Conservation (phyloP, 2,888 invertebrate species). For the Eupithecia tripunctaria region DNA sequence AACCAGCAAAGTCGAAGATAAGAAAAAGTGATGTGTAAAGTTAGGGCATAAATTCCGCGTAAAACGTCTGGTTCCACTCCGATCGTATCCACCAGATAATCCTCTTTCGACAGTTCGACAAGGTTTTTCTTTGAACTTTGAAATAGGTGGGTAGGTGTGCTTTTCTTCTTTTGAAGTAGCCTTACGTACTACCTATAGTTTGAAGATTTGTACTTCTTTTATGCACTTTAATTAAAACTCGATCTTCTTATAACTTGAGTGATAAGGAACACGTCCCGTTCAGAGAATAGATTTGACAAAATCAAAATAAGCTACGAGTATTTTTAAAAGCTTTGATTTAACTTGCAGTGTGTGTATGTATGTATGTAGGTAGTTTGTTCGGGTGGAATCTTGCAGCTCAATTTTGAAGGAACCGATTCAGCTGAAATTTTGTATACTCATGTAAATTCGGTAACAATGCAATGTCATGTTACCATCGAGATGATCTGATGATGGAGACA, state of each 20-base stretch:
- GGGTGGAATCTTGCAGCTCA: too few species aligned
- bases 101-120: slow-evolving; percentile 73
- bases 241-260: not conserved
- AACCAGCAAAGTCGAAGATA: slow-evolving; percentile 70
- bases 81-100: slow-evolving; percentile 73
- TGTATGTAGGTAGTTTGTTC: too few species aligned
- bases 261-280: not conserved
- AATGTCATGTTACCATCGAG: too few species aligned
- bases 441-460: too few species aligned
- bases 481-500: too few species aligned
- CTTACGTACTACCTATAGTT: not conserved
- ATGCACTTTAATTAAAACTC: not conserved
- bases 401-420: too few species aligned
- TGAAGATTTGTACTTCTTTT: not conserved
- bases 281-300: not conserved
- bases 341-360: too few species aligned
- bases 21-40: slow-evolving; percentile 79
- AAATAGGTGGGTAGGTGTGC: slow-evolving; percentile 16
- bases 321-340: too few species aligned
- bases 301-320: too few species aligned
- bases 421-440: too few species aligned
- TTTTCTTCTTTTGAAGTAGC: slow-evolving; percentile 6
- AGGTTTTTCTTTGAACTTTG: slow-evolving; percentile 53
- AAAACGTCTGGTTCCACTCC: slow-evolving; percentile 74
- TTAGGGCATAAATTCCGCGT: slow-evolving; percentile 77